Evolutionary conservation across 2,113 vertebrate genomes (phyloP), one percentile per base, ranked within the genome.

Genomic region (Percina caprodes): DNA sequence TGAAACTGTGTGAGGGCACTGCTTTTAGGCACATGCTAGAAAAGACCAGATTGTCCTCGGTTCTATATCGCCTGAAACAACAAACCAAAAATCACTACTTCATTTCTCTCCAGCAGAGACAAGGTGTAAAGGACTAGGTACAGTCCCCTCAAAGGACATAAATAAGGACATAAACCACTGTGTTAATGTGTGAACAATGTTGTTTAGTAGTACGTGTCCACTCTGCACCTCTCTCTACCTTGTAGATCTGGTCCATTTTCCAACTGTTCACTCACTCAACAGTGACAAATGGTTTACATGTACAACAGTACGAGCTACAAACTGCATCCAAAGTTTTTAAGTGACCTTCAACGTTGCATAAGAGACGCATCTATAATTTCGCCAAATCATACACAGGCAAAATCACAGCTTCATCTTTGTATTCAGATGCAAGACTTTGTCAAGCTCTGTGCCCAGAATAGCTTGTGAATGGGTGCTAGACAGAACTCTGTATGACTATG

Each of bases 51-150:
- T 85, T 89, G 87, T 48, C 67, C 62, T 66, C 72, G 2, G 52
- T 72, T 73, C 48, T 68, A 56, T 24, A 61, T 69, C 18, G 73
- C 87, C 88, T 74, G 19, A 72, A 87, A 89, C 85, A 78, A 82
- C 69, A 52, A 74, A 35, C 55, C 79, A 82, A 77, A 63, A 69
- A 73, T 67, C 52, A 76, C 42, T 11, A 4, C 77, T 85, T 89
- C 61, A 85, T 91, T 90, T 90, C 84, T 80, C 73, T 88, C 88
- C 88, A 79, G 82, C 89, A 69, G 90, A 15, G 89, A 77, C 61
- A 62, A 73, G 58, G 80, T 70, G 23, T 16, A 42, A 87, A 89
- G 85, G 86, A 72, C 77, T 30, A 70, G 39, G 12, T 72, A 19
- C 14, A 26, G 13, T 69, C 8, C 48, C 48, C 1, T 46, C 16